phyloP scores from a whole-genome alignment of 2,888 invertebrate genomes.

The Synergus laeviventris region DNA sequence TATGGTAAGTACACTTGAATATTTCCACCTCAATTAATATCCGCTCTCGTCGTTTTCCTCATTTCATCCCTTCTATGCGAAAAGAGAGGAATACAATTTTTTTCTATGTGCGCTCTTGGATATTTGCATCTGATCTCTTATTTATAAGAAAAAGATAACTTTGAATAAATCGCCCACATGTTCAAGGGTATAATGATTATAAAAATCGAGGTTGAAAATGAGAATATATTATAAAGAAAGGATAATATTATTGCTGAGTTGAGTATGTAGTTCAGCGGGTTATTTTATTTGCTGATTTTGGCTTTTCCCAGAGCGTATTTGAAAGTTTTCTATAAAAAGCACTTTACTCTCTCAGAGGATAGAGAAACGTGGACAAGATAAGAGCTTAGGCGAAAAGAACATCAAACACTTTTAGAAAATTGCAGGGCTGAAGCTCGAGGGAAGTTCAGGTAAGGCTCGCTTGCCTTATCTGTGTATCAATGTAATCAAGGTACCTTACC shows the following conservation, averaged over 20 bases:
- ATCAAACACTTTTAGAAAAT: slow-evolving; percentile 58
- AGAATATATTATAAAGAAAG: background rate
- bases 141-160: background rate
- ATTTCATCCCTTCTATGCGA: too few relatives aligned
- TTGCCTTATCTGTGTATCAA: slow-evolving; percentile 56
- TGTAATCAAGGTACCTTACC: slow-evolving; percentile 53
- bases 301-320: slow-evolving; percentile 10
- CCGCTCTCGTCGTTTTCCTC: slow-evolving; percentile 12
- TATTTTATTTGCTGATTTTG: background rate
- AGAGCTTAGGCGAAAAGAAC: slow-evolving; percentile 57
- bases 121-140: too few relatives aligned
- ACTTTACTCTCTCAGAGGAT: slow-evolving; percentile 36
- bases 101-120: too few relatives aligned
- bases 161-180: background rate
- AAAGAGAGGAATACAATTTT: too few relatives aligned
- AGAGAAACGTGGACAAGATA: slow-evolving; percentile 43
- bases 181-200: background rate
- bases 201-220: background rate
- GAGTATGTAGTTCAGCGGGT: too few relatives aligned
- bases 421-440: slow-evolving; percentile 51
- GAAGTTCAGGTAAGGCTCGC: slow-evolving; percentile 45
- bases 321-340: slow-evolving; percentile 15
- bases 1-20: background rate
- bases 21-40: slow-evolving; percentile 8
- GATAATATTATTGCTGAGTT: slow-evolving; percentile 1